Evolutionary conservation across 2,797 vertebrate genomes (phyloP).

Genomic region (Etheostoma nigrum): DNA sequence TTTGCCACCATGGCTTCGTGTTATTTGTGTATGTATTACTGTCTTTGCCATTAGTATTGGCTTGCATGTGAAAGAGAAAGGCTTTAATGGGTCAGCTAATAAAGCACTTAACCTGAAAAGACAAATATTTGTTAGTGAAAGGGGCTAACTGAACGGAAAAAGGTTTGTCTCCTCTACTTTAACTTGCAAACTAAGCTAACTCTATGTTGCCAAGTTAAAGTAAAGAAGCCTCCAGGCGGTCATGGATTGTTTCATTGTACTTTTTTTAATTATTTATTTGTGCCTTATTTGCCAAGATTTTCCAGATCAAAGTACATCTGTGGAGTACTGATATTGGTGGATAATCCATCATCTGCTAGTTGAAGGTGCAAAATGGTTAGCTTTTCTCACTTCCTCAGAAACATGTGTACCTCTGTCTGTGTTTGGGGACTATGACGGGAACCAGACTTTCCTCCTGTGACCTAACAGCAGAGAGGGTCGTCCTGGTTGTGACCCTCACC

Average conservation of each 20-base stretch:
- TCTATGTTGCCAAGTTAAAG: background rate
- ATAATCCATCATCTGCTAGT: conserved; percentile 22
- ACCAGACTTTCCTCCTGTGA: conserved; percentile 50
- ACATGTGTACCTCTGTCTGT: conserved; percentile 35
- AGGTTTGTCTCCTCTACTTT: background rate
- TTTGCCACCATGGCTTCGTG: conserved; percentile 6
- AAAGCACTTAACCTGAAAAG: conserved; percentile 22
- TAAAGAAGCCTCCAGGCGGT: conserved; percentile 10
- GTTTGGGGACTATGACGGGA: conserved; percentile 48
- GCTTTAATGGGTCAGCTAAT: conserved; percentile 1
- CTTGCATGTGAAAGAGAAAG: background rate
- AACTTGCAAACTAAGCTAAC: conserved; percentile 6
- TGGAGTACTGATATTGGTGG: background rate
- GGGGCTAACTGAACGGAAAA: background rate
- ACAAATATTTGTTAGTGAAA: conserved; percentile 13
- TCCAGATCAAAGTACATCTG: conserved; percentile 11
- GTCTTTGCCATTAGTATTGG: background rate
- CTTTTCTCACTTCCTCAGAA: conserved; percentile 33
- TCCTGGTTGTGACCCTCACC: conserved; percentile 43
- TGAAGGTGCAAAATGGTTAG: conserved; percentile 18
- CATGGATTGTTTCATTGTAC: background rate
- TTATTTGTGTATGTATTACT: conserved; percentile 6
- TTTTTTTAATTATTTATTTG: background rate
- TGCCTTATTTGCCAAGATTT: conserved; percentile 4
- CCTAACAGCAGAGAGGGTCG: conserved; percentile 32